Base-by-base conservation (phyloP, 2,888 invertebrate genomes). In the Oligia strigilis region DNA sequence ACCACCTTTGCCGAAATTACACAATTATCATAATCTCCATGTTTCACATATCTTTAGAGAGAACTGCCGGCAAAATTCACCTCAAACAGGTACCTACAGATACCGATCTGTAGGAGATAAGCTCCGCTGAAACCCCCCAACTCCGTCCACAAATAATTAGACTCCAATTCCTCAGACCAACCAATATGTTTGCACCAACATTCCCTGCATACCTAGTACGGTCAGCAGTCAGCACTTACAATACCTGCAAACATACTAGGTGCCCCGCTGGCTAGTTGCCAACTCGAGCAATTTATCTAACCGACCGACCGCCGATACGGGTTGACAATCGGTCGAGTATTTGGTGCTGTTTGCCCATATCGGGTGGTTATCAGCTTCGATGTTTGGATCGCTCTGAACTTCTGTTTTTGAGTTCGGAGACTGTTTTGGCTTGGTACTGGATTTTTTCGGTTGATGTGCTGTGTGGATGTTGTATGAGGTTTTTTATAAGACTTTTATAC, bases 201-300 rank as follows among this genome's bases (percentile, higher is more conserved):
- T 76, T 49, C 67, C 14, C 9, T 43, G 29, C n/a, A 23, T 62
- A 55, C 64, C n/a, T 62, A 9, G 62, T 83, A 19, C 40, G 67
- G 75, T 62, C 64, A 69, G 64, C 81, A 67, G 75, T 62, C 64
- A 69, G 64, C 81, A 67, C 55, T 40, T 60, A 49, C 65, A 74
- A 43, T 52, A 52, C 49, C 75, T n/a, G 58, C 43, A 52, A 64
- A 72, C 17, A 72, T 70, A 40, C 65, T 49, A 71, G 9, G 71
- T 52, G n/a, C 23, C 58, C 55, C 43, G 29, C 29, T 91, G 91
- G 91, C 90, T 6, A 11, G 71, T 55, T 75, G 91, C 90, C 88
- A 88, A 80, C 52, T 72, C 49, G 73, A 75, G 71, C 83, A 80
- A 90, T 90, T 88, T 90, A 91, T 90, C 87, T 86, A 66, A 19